phyloP scores from a whole-genome alignment of 2,113 vertebrate genomes.

The Phoenicopterus ruber region DNA sequence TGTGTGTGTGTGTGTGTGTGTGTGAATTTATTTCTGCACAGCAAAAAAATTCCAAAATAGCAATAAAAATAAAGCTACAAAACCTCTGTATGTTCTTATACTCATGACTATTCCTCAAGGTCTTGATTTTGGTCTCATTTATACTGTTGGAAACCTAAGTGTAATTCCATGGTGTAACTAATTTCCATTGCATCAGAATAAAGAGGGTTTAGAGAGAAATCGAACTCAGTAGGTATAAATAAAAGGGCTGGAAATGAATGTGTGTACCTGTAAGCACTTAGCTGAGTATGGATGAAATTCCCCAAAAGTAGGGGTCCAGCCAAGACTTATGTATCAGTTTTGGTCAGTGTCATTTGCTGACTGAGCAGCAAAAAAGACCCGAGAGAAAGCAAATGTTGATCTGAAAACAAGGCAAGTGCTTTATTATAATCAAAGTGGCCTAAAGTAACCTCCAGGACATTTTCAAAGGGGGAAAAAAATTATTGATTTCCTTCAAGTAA shows the following conservation, averaged over 20 bases:
- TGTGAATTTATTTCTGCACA: not conserved
- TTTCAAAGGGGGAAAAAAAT: not conserved
- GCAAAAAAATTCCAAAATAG: not conserved
- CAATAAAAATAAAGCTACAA: not conserved
- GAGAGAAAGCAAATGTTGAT: not conserved
- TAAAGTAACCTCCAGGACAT: not conserved
- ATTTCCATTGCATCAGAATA: not conserved
- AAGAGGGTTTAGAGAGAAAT: not conserved
- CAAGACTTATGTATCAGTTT: not conserved
- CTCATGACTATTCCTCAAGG: not conserved
- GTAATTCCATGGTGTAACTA: not conserved
- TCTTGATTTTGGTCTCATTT: not conserved
- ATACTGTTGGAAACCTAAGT: not conserved
- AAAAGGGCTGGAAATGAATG: not conserved
- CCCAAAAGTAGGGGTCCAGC: not conserved
- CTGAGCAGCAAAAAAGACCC: not conserved
- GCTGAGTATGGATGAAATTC: not conserved
- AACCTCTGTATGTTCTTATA: accelerated
- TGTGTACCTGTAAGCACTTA: not conserved
- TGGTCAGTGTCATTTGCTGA: not conserved
- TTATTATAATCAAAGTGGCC: not conserved
- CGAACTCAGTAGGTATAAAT: not conserved
- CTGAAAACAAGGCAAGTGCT: not conserved
- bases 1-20: not conserved
- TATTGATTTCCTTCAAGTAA: not conserved